These are phyloP conservation scores for Glossophaga mutica DNA, from an alignment of 2,797 vertebrate genomes.

Conservation along the genomic window DNA sequence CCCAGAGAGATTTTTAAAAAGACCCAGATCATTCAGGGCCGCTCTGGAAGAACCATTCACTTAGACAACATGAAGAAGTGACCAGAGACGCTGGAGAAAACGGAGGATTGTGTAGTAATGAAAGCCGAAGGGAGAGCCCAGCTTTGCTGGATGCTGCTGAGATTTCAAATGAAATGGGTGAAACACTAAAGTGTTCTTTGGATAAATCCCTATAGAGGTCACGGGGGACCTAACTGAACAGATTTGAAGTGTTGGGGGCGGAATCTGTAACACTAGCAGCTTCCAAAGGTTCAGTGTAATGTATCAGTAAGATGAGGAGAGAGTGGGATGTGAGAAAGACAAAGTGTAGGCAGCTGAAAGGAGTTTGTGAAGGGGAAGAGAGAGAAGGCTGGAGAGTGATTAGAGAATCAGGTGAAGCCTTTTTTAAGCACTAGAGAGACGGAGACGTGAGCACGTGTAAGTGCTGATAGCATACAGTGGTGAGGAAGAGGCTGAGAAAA, in stretches of 20 bases:
- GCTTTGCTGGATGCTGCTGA: neutral
- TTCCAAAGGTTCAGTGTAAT: conserved; percentile 53
- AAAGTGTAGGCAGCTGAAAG: conserved; percentile 62
- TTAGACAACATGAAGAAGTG: neutral
- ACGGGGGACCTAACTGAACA: conserved; percentile 46
- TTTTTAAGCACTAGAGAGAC: neutral
- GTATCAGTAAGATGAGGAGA: conserved; percentile 44
- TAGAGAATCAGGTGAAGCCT: conserved; percentile 35
- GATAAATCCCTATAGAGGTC: conserved; percentile 41
- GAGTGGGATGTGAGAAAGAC: conserved; percentile 73
- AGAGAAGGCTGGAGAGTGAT: conserved; percentile 5
- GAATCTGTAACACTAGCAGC: conserved; percentile 52
- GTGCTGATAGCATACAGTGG: neutral
- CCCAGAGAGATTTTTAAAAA: neutral
- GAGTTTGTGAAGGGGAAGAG: conserved; percentile 4
- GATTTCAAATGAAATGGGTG: neutral
- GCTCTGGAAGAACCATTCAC: neutral
- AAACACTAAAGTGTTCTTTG: neutral
- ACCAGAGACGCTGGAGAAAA: neutral
- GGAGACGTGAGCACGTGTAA: neutral
- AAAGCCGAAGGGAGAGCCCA: neutral
- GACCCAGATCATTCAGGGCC: neutral
- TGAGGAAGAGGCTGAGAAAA: conserved; percentile 11
- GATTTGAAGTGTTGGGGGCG: conserved; percentile 35
- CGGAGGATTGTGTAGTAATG: neutral